A percentile compares a stretch with the other conserved stretches of the same genome.
Conservation (phyloP, 2,888 invertebrate genomes). For the Drosophila borealis region DNA sequence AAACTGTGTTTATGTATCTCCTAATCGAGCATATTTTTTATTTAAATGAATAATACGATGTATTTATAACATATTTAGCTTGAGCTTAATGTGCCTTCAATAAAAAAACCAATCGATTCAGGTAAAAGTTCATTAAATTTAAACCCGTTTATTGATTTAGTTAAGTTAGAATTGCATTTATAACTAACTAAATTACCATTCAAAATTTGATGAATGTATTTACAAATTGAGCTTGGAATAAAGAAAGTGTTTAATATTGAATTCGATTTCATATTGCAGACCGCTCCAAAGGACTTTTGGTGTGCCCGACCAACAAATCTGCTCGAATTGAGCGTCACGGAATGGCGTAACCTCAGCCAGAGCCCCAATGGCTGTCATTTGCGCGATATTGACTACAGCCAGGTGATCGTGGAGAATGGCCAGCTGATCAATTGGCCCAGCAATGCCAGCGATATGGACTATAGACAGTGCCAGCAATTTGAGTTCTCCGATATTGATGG, state of each 20-base stretch:
- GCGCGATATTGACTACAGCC: constrained; percentile 69
- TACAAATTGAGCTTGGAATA: neutral
- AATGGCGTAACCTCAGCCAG: constrained; percentile 87
- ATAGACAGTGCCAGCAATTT: constrained; percentile 83
- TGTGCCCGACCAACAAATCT: constrained; percentile 86
- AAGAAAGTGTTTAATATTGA: neutral
- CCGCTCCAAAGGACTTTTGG: constrained; percentile 86
- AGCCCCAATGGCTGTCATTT: constrained; percentile 85
- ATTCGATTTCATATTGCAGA: constrained; percentile 74
- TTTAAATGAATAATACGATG: neutral
- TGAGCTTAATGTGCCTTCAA: neutral
- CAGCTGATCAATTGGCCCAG: constrained; percentile 65
- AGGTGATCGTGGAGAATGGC: constrained; percentile 52
- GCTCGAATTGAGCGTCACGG: constrained; percentile 79
- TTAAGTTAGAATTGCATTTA: neutral
- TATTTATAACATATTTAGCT: neutral
- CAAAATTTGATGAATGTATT: neutral
- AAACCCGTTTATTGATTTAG: neutral
- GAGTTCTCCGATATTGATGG: constrained; percentile 80
- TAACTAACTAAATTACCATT: neutral
- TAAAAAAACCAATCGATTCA: neutral
- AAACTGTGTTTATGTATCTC: neutral
- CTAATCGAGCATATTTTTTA: neutral
- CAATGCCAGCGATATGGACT: constrained; percentile 39
- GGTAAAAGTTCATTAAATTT: neutral